Evolutionary conservation across 2,888 invertebrate species (phyloP), one percentile per base, ranked within the genome.

Genomic region (Zaprionus obscuricornis): DNA sequence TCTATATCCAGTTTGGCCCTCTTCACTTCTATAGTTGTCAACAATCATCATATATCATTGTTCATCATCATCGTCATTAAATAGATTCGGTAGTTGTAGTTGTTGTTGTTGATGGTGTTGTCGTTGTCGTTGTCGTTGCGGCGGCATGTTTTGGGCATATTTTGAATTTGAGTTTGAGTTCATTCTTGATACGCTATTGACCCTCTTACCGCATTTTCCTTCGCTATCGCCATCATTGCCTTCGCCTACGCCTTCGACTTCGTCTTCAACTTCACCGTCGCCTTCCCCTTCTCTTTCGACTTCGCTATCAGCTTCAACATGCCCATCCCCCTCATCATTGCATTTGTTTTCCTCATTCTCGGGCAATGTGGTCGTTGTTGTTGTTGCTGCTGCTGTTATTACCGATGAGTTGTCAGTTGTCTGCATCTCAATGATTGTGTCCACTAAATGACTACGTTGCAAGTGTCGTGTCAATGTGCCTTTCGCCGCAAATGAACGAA

Each of bases 401-500:
- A 43, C 20, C 34, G 56, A 54, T 1, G 68, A 2, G 51, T 69
- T 29, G 39, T n/a, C n/a, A n/a, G n/a, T n/a, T n/a, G n/a, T 33
- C 51, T 65, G 71, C 68, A 81, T 43, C 62, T 82, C 81, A 59
- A 87, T 88, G 20, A 88, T 87, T 7, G 86, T 84, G 33, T 76
- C 81, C 37, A 77, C 77, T 36, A 88, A 75, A 66, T 88, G 88
- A 49, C 86, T 88, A 4, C 87, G 85, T 55, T 88, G 87, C 51
- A 88, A 66, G 47, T 88, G 88, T 0, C 85, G 73, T 4, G 58
- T 67, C 2, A 88, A 58, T 26, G 79, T 78, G 3, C 46, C 46
- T 56, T 85, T 85, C 5, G 79, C 85, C 2, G 77, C 82, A 77
- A 82, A 88, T 1, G 88, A 81, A 0, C 88, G 88, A 50, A 88